Evolutionary conservation across 2,113 vertebrate genomes (phyloP).

Genomic region (Pseudopodoces humilis): DNA sequence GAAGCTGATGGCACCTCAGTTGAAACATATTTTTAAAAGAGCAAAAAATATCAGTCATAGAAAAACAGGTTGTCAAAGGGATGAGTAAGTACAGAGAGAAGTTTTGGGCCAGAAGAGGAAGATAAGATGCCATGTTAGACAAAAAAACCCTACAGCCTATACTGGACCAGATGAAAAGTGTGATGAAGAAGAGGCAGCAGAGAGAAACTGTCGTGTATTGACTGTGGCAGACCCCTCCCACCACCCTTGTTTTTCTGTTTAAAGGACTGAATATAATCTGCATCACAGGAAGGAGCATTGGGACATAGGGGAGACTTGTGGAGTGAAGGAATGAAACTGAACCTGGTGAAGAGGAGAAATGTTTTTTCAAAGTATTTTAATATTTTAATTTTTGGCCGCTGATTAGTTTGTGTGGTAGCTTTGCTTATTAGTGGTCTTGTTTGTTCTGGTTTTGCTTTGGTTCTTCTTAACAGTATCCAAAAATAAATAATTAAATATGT

Average conservation of each 20-base stretch:
- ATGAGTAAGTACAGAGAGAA: not conserved
- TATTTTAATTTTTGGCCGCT: not conserved
- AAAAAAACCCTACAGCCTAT: rapidly evolving
- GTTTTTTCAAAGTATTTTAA: not conserved
- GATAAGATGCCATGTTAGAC: not conserved
- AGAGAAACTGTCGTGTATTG: not conserved
- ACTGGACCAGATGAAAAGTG: not conserved
- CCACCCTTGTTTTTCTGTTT: not conserved
- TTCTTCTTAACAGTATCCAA: not conserved
- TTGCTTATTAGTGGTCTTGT: not conserved
- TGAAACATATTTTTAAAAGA: not conserved
- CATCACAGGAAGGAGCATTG: not conserved
- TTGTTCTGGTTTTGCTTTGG: not conserved
- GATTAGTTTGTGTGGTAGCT: not conserved
- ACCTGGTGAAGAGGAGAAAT: not conserved
- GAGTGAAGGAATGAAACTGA: not conserved
- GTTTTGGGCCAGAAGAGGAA: not conserved
- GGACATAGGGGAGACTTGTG: not conserved
- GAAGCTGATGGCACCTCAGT: not conserved
- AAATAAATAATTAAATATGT: not conserved
- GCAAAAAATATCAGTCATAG: not conserved
- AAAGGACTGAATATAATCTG: not conserved
- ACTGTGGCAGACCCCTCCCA: not conserved
- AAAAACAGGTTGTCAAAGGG: not conserved
- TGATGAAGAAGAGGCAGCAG: not conserved